Evolutionary conservation across 2,888 invertebrate species (phyloP), one percentile per base, ranked within the genome.

Genomic region (Drosophila phalerata): DNA sequence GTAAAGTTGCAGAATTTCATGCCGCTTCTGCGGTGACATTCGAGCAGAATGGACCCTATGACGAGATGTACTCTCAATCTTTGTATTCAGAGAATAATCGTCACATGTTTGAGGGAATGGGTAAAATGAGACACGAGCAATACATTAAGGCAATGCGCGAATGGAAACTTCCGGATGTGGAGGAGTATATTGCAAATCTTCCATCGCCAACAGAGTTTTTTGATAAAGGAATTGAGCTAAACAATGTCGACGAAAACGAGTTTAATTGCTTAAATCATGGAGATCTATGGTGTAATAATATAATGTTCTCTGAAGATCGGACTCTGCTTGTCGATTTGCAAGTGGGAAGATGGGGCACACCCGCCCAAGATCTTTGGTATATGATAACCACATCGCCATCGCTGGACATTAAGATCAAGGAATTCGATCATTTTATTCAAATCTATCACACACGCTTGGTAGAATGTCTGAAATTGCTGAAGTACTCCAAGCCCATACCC

Each of bases 251-350:
- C 25, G 83, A 82, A 0, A 65, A 49, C 6, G 88, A 82, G n/a
- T 90, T 91, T n/a, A 89, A 88, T 72, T 88, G 88, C 1, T 67
- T 91, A 0, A 91, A 91, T 73, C 92, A 91, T 65, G 92, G 92
- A 0, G 92, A 91, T 62, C 71, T 80, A 2, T 91, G 91, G 92
- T 71, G 80, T 11, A 91, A 91, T 55, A 91, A 91, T 40, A 85
- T 91, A 0, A 91, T 91, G 91, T 90, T 91, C 55, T 73, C 70
- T 1, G 79, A 77, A 0, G 61, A 72, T 6, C 84, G 90, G 9
- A 77, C 88, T 0, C 47, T 85, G 0, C 77, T 92, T 47, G 77
- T 92, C n/a, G 92, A 92, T 48, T 78, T 81, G 38, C 92, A 92
- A 67, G 37, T 91, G 2, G 81, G 82, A 37, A 90, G 88, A 68